A percentile compares a stretch with the other conserved stretches of the same genome.
These are phyloP conservation scores for Campoletis raptor DNA, from an alignment of 2,888 invertebrate genomes.

Conservation along the genomic window DNA sequence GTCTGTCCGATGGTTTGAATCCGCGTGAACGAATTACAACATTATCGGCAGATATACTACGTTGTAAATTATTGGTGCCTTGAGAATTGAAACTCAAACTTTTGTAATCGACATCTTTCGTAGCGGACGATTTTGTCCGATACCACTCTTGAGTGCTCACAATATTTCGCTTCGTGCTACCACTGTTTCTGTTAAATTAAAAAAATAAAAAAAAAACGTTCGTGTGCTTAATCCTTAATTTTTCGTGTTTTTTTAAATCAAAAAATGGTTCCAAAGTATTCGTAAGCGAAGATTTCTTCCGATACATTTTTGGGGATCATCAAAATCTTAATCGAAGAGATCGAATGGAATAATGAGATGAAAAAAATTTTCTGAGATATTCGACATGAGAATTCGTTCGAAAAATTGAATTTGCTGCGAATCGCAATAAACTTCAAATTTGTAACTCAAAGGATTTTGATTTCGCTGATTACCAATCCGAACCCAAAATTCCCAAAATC, in stretches of 20 bases:
- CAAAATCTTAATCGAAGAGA: neutral
- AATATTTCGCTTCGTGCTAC: constrained; percentile 75
- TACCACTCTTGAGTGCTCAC: constrained; percentile 74
- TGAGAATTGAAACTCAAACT: constrained; percentile 70
- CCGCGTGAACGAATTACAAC: constrained; percentile 87
- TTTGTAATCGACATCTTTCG: constrained; percentile 78
- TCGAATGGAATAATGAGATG: neutral
- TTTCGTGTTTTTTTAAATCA: neutral
- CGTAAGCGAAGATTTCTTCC: neutral
- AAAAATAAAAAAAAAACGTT: constrained; percentile 9
- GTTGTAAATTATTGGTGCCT: constrained; percentile 77
- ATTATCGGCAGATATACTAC: constrained; percentile 83
- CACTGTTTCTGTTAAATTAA: constrained; percentile 62
- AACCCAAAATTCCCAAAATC: neutral
- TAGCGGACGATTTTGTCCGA: constrained; percentile 69
- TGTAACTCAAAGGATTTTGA: neutral
- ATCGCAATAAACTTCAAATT: neutral
- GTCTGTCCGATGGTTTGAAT: constrained; percentile 94
- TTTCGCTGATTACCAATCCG: neutral
- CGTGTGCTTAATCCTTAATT: neutral
- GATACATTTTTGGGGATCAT: neutral
- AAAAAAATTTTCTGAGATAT: neutral
- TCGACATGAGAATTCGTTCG: neutral
- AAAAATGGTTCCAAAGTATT: neutral
- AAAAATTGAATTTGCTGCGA: neutral